Percentiles rank a stretch among this genome's conserved stretches.
Conservation (phyloP, 2,888 invertebrate genomes). For the Chymomyza caudatula region DNA sequence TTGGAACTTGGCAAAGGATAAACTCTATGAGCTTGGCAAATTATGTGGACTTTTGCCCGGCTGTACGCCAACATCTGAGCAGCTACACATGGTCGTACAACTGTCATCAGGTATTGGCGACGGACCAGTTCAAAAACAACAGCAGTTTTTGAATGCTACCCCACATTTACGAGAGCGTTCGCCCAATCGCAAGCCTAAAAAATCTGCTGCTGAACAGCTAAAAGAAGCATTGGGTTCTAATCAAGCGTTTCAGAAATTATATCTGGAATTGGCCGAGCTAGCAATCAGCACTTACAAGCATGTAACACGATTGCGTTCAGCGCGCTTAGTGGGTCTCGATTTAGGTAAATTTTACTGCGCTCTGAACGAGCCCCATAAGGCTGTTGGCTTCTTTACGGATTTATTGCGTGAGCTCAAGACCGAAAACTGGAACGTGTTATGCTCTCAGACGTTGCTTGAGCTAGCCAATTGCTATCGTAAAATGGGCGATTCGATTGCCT, state of each 20-base stretch:
- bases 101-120: conserved; percentile 95
- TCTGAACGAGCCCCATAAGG: conserved; percentile 90
- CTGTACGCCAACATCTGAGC: conserved; percentile 88
- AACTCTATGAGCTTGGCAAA: conserved; percentile 87
- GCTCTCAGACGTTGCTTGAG: conserved; percentile 89
- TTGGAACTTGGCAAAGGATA: conserved; percentile 92
- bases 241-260: conserved; percentile 92
- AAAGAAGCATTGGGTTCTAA: conserved; percentile 94
- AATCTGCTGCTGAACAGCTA: conserved; percentile 86
- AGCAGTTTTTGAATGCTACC: conserved; percentile 69
- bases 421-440: conserved; percentile 92
- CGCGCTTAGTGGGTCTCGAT: conserved; percentile 92
- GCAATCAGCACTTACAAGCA: conserved; percentile 98
- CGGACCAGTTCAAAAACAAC: conserved; percentile 79
- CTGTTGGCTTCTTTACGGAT: conserved; percentile 92
- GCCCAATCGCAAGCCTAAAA: conserved; percentile 78
- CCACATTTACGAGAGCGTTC: conserved; percentile 78
- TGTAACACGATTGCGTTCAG: conserved; percentile 88
- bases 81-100: conserved; percentile 93
- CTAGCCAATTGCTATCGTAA: conserved; percentile 90
- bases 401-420: conserved; percentile 90
- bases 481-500: conserved; percentile 85
- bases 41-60: conserved; percentile 94
- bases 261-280: conserved; percentile 94
- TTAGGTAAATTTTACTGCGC: conserved; percentile 94